Evolutionary conservation across 2,113 vertebrate genomes (phyloP).

Genomic region (Ciconia maguari): DNA sequence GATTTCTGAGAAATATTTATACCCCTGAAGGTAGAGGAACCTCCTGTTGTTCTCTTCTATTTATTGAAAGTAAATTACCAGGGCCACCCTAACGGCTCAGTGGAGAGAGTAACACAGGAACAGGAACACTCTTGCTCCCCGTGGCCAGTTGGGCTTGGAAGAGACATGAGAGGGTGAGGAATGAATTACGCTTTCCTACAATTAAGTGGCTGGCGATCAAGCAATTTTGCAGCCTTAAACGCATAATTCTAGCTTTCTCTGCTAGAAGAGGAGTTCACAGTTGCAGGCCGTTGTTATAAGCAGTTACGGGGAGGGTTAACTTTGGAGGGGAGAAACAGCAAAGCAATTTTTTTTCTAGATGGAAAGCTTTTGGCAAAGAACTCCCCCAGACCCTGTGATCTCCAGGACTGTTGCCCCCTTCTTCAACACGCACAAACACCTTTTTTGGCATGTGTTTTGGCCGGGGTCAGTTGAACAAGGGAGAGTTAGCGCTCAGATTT

Average conservation of each 20-base stretch:
- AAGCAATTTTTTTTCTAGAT: background rate
- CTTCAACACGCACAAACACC: background rate
- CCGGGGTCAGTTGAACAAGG: background rate
- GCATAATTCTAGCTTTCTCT: background rate
- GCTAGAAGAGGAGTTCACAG: background rate
- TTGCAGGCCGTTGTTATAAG: background rate
- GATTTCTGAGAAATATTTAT: constrained; percentile 34
- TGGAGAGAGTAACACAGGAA: background rate
- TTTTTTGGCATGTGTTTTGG: background rate
- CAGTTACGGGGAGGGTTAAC: background rate
- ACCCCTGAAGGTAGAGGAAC: constrained; percentile 20
- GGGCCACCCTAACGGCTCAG: constrained; percentile 18
- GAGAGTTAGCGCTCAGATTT: constrained; percentile 1
- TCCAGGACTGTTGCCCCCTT: background rate
- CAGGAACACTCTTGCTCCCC: background rate
- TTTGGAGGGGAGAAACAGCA: background rate
- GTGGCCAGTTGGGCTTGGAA: background rate
- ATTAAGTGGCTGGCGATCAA: background rate
- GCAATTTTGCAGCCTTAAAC: background rate
- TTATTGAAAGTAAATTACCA: constrained; percentile 27
- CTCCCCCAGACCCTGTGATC: background rate
- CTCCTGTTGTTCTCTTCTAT: constrained; percentile 33
- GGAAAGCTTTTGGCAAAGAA: constrained; percentile 27
- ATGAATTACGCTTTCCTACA: background rate
- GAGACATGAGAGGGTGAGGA: background rate